These are phyloP conservation scores for Drosophila orena DNA, from an alignment of 1,140 invertebrate genomes.

Conservation along the genomic window DNA sequence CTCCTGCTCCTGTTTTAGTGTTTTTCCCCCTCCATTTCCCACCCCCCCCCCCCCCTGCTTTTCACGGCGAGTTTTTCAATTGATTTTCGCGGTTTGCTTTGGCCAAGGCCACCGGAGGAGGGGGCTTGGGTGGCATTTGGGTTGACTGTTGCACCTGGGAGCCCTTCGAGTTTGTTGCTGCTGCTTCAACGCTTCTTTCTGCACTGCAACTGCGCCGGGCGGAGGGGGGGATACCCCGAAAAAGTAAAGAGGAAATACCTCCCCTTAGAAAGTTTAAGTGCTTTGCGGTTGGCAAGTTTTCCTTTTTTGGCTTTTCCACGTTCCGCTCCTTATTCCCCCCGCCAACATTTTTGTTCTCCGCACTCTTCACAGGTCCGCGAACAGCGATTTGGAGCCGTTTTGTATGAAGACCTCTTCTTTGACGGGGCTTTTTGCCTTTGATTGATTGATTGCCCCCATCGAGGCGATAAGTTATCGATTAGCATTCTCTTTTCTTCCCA, in stretches of 20 bases:
- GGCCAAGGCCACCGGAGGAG: constrained; percentile 60
- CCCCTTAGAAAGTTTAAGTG: constrained; percentile 80
- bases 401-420: constrained; percentile 33
- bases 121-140: neutral
- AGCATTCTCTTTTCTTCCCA: constrained; percentile 37
- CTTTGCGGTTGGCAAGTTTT: constrained; percentile 66
- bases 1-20: constrained; percentile 11
- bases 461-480: constrained; percentile 74
- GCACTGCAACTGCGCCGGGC: constrained; percentile 29
- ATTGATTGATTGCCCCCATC: constrained; percentile 69
- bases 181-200: constrained; percentile 80
- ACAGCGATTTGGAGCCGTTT: constrained; percentile 40
- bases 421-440: constrained; percentile 24
- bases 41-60: constrained; percentile 31
- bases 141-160: constrained; percentile 64
- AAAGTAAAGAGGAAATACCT: constrained; percentile 22
- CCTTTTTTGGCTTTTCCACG: constrained; percentile 16
- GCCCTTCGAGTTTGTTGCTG: constrained; percentile 56
- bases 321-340: constrained; percentile 12
- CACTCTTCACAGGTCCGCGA: constrained; percentile 19
- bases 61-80: constrained; percentile 70
- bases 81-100: constrained; percentile 78
- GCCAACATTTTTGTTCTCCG: neutral
- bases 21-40: neutral
- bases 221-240: constrained; percentile 9